These are phyloP conservation scores for Coptodon rendalli DNA, from an alignment of 2,113 vertebrate genomes.

Conservation along the genomic window DNA sequence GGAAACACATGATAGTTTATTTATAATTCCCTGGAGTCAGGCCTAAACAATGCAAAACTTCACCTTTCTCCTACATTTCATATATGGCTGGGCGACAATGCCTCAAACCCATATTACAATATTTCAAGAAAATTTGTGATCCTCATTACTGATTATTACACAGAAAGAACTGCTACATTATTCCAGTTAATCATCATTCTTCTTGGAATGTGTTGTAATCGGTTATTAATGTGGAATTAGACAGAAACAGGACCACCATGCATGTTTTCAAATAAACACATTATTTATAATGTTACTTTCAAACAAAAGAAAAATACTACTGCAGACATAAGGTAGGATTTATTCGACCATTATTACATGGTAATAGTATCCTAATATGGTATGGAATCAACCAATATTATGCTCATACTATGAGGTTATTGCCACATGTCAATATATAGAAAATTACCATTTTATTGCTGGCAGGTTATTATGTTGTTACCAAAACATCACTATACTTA, in stretches of 20 bases:
- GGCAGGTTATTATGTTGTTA: neutral
- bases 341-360: neutral
- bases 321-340: neutral
- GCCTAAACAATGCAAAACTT: neutral
- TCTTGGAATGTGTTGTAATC: neutral
- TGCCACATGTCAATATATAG: neutral
- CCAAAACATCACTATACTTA: neutral
- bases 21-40: neutral
- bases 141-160: neutral
- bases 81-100: no score
- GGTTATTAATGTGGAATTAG: neutral
- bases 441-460: neutral
- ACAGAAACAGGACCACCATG: fast-evolving
- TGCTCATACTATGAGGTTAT: neutral
- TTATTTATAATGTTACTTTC: neutral
- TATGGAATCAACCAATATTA: neutral
- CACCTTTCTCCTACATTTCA: neutral
- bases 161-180: neutral
- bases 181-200: neutral
- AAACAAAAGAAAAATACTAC: neutral
- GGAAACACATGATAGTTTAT: neutral
- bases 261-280: neutral
- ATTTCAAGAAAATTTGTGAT: no score
- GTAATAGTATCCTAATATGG: neutral
- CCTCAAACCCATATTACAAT: no score